Evolutionary conservation across 2,888 invertebrate genomes (phyloP).

Genomic region (Netelia virgata): DNA sequence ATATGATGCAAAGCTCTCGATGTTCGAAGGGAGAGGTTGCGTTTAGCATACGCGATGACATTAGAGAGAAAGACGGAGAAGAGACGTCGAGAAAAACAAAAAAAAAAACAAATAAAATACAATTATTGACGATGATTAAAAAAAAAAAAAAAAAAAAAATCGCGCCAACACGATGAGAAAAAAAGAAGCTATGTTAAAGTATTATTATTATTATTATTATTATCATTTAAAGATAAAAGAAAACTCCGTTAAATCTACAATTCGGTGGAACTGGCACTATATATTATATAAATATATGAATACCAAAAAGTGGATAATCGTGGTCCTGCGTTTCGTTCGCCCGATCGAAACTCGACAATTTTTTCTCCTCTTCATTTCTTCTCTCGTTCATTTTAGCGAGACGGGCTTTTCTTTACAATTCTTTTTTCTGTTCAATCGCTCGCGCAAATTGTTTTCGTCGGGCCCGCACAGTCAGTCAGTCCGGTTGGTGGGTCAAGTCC

Average conservation of each 20-base stretch:
- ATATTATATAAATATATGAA: constrained; percentile 1
- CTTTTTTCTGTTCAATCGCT: not conserved
- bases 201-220: constrained; percentile 26
- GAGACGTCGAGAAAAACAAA: not conserved
- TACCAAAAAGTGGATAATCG: constrained; percentile 47
- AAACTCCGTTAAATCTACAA: constrained; percentile 1
- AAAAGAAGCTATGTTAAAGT: constrained; percentile 34
- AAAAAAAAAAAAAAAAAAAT: constrained; percentile 24
- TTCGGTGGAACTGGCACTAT: constrained; percentile 54
- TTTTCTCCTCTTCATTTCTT: not conserved
- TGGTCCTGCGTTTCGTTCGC: constrained; percentile 56
- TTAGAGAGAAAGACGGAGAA: constrained; percentile 32
- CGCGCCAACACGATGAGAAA: not conserved
- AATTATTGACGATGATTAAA: constrained; percentile 8
- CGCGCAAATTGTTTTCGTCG: not conserved
- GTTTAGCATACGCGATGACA: constrained; percentile 59
- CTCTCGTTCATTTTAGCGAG: not conserved
- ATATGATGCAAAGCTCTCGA: constrained; percentile 57
- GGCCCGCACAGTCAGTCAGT: constrained; percentile 43
- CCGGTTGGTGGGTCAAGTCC: constrained; percentile 25
- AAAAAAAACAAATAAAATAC: no score
- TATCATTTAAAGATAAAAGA: not conserved
- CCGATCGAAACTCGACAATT: constrained; percentile 25
- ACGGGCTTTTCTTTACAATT: not conserved
- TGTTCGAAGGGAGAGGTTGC: constrained; percentile 56